Evolutionary conservation across 2,797 vertebrate species (phyloP).

Genomic region (Pseudochaenichthys georgianus): DNA sequence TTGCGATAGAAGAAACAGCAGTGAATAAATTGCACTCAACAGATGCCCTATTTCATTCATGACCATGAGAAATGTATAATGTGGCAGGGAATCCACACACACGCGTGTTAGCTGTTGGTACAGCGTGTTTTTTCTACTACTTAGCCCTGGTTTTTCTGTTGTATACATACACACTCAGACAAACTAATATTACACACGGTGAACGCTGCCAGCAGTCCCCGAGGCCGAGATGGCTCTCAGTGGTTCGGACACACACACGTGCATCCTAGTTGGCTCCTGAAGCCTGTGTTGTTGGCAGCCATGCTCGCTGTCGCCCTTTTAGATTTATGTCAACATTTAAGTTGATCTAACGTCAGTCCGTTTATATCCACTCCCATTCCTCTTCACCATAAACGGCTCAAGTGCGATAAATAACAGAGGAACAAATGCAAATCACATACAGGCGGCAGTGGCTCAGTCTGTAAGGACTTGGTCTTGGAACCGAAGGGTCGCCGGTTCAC

Average conservation of each 20-base stretch:
- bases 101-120: not conserved
- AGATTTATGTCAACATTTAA: conserved; percentile 87
- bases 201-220: conserved; percentile 56
- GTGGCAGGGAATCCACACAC: conserved; percentile 9
- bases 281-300: conserved; percentile 38
- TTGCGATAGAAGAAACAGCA: not conserved
- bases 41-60: conserved; percentile 11
- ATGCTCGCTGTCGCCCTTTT: conserved; percentile 75
- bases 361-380: conserved; percentile 76
- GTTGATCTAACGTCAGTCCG: conserved; percentile 83
- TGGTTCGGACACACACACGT: conserved; percentile 74
- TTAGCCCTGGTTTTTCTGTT: conserved; percentile 37
- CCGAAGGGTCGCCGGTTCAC: no score
- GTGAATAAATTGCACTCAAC: conserved; percentile 10
- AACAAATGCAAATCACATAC: conserved; percentile 58
- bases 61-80: conserved; percentile 26
- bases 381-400: conserved; percentile 25
- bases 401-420: conserved; percentile 80
- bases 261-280: conserved; percentile 73
- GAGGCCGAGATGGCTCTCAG: conserved; percentile 79
- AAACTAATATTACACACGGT: conserved; percentile 25
- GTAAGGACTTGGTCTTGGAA: no score
- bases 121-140: conserved; percentile 21
- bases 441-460: not conserved
- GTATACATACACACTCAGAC: conserved; percentile 42